Evolutionary conservation across 2,797 vertebrate species (phyloP), one percentile per base, ranked within the genome.

Genomic region (Ceyx erithaca): DNA sequence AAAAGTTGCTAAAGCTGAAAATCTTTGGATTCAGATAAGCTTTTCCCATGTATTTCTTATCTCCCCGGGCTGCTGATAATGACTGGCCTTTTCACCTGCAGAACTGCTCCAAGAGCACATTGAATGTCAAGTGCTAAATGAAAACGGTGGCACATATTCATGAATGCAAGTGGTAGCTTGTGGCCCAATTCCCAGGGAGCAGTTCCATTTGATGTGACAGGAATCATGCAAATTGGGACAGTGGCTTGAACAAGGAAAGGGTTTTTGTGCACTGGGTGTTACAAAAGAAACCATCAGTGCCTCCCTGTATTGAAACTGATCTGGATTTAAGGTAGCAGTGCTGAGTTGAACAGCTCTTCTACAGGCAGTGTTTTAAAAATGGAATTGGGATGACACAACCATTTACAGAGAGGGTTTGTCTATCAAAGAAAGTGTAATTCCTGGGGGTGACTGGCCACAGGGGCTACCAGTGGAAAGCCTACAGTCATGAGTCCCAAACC

Each of bases 201-300:
- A 90, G 30, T 72, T 87, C 64, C 88, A 91, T 91, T 90, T 79
- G 90, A 94, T 85, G 89, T 91, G 92, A 89, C 89, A 92, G 85
- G 69, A 87, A 93, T 72, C 80, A 89, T 91, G 91, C 55, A 95
- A 94, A 94, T 80, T 89, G 87, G 80, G 70, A 93, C 86, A 95
- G n/a, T 90, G 83, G 89, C 88, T 77, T 85, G 76, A 89, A 68
- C 52, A 58, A 87, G 40, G 89, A 85, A 91, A 84, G 67, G 52
- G 67, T 80, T 69, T 66, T 59, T 80, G 71, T 83, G 73, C 78
- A 88, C 79, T 73, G 8, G 0, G 58, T 73, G 77, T 86, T 80
- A 87, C 33, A 81, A 85, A 94, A 85, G 85, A 83, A 87, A 76
- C 52, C 73, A 61, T 67, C 63, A 40, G 6, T 90, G 67, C 68